phyloP scores from a whole-genome alignment of 2,797 vertebrate species.

The Babyrousa celebensis region DNA sequence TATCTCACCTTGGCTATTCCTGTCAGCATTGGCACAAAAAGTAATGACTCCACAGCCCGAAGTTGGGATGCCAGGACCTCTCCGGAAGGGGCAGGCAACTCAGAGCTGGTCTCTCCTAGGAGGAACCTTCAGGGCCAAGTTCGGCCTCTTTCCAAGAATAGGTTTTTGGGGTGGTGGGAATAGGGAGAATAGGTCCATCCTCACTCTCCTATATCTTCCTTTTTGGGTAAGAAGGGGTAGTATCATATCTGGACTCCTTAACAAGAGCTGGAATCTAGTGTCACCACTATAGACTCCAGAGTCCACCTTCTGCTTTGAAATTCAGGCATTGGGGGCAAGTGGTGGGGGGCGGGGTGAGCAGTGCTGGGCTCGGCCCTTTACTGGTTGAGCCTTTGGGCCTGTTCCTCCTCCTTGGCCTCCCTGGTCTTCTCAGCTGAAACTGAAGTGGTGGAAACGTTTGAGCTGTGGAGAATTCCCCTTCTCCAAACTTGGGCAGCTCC shows the following conservation, averaged over 20 bases:
- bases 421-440: not conserved
- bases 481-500: not conserved
- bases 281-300: not conserved
- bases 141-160: not conserved
- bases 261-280: not conserved
- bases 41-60: not conserved
- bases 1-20: not conserved
- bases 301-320: not conserved
- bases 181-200: not conserved
- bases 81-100: not conserved
- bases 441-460: not conserved
- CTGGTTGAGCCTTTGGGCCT: not conserved
- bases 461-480: not conserved
- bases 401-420: not conserved
- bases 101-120: not conserved
- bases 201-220: not conserved
- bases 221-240: not conserved
- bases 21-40: not conserved
- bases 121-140: not conserved
- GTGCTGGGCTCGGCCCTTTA: not conserved
- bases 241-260: not conserved
- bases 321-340: accelerated
- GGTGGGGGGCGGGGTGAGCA: not conserved
- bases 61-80: not conserved
- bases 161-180: not conserved